These are phyloP conservation scores for Platysternon megacephalum DNA, from an alignment of 2,113 vertebrate genomes.

Conservation along the genomic window DNA sequence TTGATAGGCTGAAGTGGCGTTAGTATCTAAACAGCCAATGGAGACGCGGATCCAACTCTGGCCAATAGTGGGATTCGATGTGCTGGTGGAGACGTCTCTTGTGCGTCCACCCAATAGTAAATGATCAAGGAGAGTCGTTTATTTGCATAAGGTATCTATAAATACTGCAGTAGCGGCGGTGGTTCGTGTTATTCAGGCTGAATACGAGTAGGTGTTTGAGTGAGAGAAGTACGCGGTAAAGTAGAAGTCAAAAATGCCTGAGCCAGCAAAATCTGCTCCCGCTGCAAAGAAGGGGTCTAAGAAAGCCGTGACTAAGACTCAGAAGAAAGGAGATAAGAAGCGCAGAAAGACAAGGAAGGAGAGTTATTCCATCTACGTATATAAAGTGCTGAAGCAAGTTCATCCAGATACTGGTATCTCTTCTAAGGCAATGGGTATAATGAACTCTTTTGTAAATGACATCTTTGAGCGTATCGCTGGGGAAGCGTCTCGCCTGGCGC, in stretches of 20 bases:
- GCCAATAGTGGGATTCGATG: neutral
- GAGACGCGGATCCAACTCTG: neutral
- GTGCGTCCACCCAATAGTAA: accelerated
- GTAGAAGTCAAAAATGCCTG: accelerated
- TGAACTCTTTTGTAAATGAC: constrained; percentile 82
- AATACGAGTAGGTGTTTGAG: accelerated
- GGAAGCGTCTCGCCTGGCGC: constrained; percentile 56
- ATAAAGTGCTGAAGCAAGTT: constrained; percentile 87
- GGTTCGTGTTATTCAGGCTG: neutral
- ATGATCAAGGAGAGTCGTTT: accelerated
- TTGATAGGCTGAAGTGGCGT: neutral
- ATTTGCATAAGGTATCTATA: constrained; percentile 67
- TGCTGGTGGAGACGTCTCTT: accelerated
- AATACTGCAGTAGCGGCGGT: neutral
- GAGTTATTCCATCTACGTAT: constrained; percentile 86
- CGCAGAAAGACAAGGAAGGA: constrained; percentile 78
- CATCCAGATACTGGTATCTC: constrained; percentile 85
- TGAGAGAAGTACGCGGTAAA: accelerated
- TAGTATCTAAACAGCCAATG: neutral
- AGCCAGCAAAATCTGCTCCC: constrained; percentile 79
- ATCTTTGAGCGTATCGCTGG: constrained; percentile 80
- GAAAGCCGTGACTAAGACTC: constrained; percentile 77
- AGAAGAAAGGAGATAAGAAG: constrained; percentile 78
- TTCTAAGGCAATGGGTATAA: constrained; percentile 80
- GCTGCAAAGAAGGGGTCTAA: constrained; percentile 81